A percentile compares a stretch with the other conserved stretches of the same genome.
These are phyloP conservation scores for Epinotia nisella DNA, from an alignment of 2,888 invertebrate species.

Conservation along the genomic window DNA sequence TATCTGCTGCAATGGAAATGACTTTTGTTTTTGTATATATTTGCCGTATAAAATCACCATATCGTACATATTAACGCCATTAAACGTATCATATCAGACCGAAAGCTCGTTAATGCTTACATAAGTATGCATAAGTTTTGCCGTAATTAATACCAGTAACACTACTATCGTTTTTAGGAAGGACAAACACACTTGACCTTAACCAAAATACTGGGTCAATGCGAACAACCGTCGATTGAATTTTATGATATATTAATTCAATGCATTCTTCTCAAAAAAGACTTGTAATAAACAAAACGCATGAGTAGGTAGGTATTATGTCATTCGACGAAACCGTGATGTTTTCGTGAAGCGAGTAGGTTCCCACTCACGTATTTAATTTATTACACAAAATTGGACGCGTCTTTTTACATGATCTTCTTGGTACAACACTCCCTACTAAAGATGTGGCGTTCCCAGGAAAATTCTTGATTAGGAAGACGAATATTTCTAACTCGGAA, in stretches of 20 bases:
- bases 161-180: constrained; percentile 44
- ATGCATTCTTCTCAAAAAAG: constrained; percentile 27
- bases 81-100: background rate
- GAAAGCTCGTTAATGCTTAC: constrained; percentile 24
- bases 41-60: background rate
- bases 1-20: no score
- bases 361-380: no score
- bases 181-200: constrained; percentile 43
- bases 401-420: background rate
- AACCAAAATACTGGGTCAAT: constrained; percentile 43
- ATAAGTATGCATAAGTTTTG: constrained; percentile 38
- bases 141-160: constrained; percentile 32
- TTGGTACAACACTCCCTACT: background rate
- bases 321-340: background rate
- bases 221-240: constrained; percentile 21
- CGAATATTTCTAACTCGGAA: no score
- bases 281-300: constrained; percentile 2
- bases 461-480: no score
- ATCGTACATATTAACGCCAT: background rate
- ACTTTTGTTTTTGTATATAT: background rate
- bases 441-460: no score
- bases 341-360: background rate
- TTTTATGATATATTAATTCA: constrained; percentile 30
- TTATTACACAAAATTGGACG: background rate
- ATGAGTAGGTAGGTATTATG: background rate